Conservation (phyloP, 2,888 invertebrate species). For the Macrosoma leucophasiata region DNA sequence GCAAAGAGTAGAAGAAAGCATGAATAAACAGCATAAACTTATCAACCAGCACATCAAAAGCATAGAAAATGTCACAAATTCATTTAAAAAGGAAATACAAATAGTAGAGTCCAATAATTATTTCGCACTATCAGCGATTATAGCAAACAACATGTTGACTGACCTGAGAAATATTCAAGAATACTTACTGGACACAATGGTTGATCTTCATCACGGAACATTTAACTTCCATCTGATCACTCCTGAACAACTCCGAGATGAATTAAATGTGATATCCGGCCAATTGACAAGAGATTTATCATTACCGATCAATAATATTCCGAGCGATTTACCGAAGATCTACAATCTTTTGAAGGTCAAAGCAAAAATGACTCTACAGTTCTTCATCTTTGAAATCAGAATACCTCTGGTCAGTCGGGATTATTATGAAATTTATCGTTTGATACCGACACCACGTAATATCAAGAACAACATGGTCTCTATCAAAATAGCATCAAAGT, state of each 20-base stretch:
- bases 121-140: background rate
- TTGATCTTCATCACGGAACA: slow-evolving; percentile 3
- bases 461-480: too few species aligned
- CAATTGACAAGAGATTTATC: background rate
- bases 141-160: background rate
- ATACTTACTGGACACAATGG: slow-evolving; percentile 1
- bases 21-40: background rate
- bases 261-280: background rate
- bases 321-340: background rate
- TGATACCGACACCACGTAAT: too few species aligned
- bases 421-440: too few species aligned
- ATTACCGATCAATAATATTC: background rate
- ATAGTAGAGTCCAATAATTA: background rate
- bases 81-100: slow-evolving; percentile 4
- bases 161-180: slow-evolving; percentile 1
- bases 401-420: slow-evolving; percentile 17
- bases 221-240: slow-evolving; percentile 1
- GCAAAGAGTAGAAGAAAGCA: slow-evolving; percentile 9
- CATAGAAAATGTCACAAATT: slow-evolving; percentile 2
- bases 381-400: slow-evolving; percentile 16
- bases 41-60: background rate
- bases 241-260: background rate
- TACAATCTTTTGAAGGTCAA: background rate
- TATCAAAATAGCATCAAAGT: too few species aligned
- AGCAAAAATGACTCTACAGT: slow-evolving; percentile 5